These are phyloP conservation scores for Drosophila elegans DNA, from an alignment of 1,140 invertebrate species.

Conservation along the genomic window DNA sequence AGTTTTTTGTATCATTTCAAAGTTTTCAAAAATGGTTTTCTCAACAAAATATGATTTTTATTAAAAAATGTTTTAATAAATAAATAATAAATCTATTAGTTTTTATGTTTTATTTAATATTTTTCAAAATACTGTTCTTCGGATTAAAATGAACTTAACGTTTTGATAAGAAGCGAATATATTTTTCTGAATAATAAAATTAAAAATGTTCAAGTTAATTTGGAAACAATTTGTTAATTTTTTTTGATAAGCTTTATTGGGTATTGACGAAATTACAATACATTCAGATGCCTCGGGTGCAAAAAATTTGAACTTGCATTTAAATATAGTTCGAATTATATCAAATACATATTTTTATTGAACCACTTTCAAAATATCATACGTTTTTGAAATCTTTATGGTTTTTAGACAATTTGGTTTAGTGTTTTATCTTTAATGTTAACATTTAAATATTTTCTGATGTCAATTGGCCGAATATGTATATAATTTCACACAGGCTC, in stretches of 20 bases:
- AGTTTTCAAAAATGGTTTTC: no score
- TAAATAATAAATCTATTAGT: no score
- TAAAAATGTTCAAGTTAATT: not conserved
- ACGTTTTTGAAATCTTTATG: constrained; percentile 1
- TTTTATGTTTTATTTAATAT: no score
- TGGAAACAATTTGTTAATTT: not conserved
- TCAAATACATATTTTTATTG: not conserved
- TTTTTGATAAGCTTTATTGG: constrained; percentile 16
- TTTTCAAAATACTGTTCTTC: no score
- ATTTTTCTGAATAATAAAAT: not conserved
- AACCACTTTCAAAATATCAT: constrained; percentile 1
- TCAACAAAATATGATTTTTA: no score
- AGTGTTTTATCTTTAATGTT: constrained; percentile 2
- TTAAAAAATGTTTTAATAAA: no score
- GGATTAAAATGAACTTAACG: no score
- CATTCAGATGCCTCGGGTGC: constrained; percentile 10
- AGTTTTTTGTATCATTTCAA: no score
- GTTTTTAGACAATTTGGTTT: not conserved
- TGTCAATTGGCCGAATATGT: constrained; percentile 13
- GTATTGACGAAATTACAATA: constrained; percentile 14
- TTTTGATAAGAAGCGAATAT: no score
- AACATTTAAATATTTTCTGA: constrained; percentile 3
- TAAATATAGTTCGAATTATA: constrained; percentile 6
- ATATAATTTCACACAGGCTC: not conserved
- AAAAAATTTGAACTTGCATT: constrained; percentile 7